phyloP scores from a whole-genome alignment of 2,113 vertebrate genomes.

The Oenanthe melanoleuca region DNA sequence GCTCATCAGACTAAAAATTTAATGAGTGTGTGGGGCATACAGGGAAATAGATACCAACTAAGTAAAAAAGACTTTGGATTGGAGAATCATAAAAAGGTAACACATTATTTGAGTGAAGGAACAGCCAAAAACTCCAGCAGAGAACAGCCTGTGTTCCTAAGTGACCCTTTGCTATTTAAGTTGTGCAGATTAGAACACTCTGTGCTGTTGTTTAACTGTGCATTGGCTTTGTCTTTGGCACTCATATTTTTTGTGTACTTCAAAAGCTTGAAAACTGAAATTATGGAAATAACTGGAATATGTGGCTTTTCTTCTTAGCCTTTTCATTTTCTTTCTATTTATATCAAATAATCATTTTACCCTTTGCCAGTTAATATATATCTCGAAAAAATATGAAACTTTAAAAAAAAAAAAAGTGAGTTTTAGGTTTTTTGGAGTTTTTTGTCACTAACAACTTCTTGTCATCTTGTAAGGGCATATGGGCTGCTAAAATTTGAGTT shows the following conservation, averaged over 20 bases:
- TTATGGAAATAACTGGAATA: neutral
- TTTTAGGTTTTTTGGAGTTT: neutral
- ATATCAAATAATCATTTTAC: neutral
- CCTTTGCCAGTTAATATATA: neutral
- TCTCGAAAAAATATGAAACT: neutral
- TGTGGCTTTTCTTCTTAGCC: neutral
- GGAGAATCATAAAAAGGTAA: neutral
- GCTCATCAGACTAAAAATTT: neutral
- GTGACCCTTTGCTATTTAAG: neutral
- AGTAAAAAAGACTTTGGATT: neutral
- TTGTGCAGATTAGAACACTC: neutral
- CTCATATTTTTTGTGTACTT: neutral
- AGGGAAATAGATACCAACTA: neutral
- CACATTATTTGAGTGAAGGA: neutral
- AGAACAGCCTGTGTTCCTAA: neutral
- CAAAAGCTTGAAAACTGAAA: neutral
- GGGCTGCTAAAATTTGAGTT: neutral
- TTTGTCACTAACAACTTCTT: neutral
- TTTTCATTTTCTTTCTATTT: neutral
- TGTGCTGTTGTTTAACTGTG: neutral
- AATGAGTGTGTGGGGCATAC: neutral
- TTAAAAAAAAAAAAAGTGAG: neutral
- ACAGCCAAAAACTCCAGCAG: neutral
- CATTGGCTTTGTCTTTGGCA: neutral
- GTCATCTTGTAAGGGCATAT: neutral